Conservation (phyloP, 2,888 invertebrate genomes). For the Xylota sylvarum region DNA sequence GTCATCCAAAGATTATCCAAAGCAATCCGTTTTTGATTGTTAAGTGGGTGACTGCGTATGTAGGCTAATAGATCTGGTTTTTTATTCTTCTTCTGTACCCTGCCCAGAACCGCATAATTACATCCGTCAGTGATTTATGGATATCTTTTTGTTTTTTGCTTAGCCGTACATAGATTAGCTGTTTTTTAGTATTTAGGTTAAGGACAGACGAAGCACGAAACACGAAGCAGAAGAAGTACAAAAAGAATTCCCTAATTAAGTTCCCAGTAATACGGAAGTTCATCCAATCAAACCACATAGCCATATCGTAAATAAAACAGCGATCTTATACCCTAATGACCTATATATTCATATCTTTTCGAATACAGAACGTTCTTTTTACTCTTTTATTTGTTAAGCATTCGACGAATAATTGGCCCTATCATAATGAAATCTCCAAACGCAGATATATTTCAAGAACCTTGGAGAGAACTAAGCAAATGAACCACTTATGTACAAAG, state of each 20-base stretch:
- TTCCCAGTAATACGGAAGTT: constrained; percentile 39
- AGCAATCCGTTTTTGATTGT: constrained; percentile 29
- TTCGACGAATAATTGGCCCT: constrained; percentile 24
- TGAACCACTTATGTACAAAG: constrained; percentile 17
- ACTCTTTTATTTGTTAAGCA: constrained; percentile 2
- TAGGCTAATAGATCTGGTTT: constrained; percentile 44
- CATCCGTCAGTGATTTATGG: constrained; percentile 36
- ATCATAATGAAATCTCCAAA: constrained; percentile 18
- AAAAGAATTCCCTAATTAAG: constrained; percentile 21
- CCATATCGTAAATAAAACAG: not conserved
- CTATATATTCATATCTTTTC: constrained; percentile 19
- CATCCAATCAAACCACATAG: constrained; percentile 17
- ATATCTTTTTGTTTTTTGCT: not conserved
- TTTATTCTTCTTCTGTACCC: not conserved
- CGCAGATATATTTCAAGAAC: not conserved
- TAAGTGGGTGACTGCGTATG: constrained; percentile 46
- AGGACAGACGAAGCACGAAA: not conserved
- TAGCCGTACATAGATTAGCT: not conserved
- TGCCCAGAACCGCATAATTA: constrained; percentile 20
- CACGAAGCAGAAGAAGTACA: not conserved
- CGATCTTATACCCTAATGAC: constrained; percentile 8
- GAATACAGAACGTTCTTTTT: constrained; percentile 6
- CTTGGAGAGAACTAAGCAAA: constrained; percentile 12
- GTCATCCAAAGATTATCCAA: constrained; percentile 11
- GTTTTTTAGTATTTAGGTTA: constrained; percentile 8